Conservation (phyloP, 2,888 invertebrate species). For the Arge pagana region DNA sequence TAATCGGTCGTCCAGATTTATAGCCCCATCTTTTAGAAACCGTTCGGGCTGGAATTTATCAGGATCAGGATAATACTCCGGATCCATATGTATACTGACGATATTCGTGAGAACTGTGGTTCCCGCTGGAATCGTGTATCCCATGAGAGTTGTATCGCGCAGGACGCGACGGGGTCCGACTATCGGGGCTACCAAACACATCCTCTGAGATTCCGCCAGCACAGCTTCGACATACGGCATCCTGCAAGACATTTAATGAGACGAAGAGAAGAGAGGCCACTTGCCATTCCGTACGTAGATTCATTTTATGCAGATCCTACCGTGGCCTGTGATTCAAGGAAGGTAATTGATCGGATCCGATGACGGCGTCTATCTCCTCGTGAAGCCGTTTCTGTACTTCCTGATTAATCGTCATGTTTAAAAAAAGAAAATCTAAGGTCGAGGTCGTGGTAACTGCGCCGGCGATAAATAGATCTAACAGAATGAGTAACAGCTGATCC, state of each 20-base stretch:
- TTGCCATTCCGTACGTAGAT: background rate
- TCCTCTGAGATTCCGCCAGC: slow-evolving; percentile 57
- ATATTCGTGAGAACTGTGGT: slow-evolving; percentile 62
- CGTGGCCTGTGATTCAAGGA: slow-evolving; percentile 58
- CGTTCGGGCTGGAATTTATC: slow-evolving; percentile 68
- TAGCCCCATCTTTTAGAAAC: slow-evolving; percentile 59
- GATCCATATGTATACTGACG: slow-evolving; percentile 64
- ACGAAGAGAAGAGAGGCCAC: background rate
- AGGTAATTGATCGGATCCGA: slow-evolving; percentile 56
- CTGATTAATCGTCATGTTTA: slow-evolving; percentile 64
- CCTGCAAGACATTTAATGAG: slow-evolving; percentile 37
- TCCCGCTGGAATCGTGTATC: slow-evolving; percentile 64
- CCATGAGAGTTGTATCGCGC: slow-evolving; percentile 61
- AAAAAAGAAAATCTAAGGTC: slow-evolving; percentile 66
- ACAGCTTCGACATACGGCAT: slow-evolving; percentile 60
- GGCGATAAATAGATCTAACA: slow-evolving; percentile 71
- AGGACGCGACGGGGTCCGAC: slow-evolving; percentile 62
- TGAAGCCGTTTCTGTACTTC: slow-evolving; percentile 65
- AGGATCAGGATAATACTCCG: slow-evolving; percentile 66
- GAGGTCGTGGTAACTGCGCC: slow-evolving; percentile 69
- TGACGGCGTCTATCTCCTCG: slow-evolving; percentile 60
- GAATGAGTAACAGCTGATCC: slow-evolving; percentile 67
- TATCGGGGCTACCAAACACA: slow-evolving; percentile 56
- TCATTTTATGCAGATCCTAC: slow-evolving; percentile 45
- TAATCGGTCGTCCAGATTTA: slow-evolving; percentile 45